Percentiles rank a stretch among this genome's conserved stretches.
Evolutionary conservation across 2,797 vertebrate genomes (phyloP).

Genomic region (Sparus aurata): DNA sequence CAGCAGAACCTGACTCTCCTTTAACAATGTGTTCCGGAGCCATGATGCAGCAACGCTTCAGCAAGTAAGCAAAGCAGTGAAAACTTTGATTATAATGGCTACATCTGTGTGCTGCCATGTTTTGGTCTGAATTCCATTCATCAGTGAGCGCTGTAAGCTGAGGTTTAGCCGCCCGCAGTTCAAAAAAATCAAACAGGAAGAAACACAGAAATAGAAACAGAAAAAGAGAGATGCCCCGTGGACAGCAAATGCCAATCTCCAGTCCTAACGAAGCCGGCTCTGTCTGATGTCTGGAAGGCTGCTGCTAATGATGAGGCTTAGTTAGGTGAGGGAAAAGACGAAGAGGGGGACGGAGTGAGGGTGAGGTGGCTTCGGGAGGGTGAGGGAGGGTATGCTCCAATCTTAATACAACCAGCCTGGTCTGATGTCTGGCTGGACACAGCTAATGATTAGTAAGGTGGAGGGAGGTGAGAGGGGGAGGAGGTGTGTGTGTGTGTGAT

Average conservation of each 20-base stretch:
- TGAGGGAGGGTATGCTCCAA: neutral
- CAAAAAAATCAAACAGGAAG: slow-evolving; percentile 44
- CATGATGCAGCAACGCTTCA: slow-evolving; percentile 10
- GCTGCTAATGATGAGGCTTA: slow-evolving; percentile 70
- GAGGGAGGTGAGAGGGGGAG: slow-evolving; percentile 10
- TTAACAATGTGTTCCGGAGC: neutral
- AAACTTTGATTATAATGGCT: slow-evolving; percentile 32
- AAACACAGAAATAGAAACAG: slow-evolving; percentile 35
- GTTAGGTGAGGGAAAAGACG: slow-evolving; percentile 47
- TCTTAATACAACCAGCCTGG: slow-evolving; percentile 54
- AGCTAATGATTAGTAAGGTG: slow-evolving; percentile 58
- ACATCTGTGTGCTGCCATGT: slow-evolving; percentile 43
- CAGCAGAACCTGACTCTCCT: neutral
- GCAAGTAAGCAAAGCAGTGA: slow-evolving; percentile 1
- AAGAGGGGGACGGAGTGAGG: slow-evolving; percentile 1
- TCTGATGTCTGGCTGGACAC: slow-evolving; percentile 49
- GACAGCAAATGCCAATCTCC: slow-evolving; percentile 62
- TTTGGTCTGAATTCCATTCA: slow-evolving; percentile 46
- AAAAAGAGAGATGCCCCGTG: slow-evolving; percentile 36
- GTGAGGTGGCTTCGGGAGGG: slow-evolving; percentile 8
- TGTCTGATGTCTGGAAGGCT: slow-evolving; percentile 64
- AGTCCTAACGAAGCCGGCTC: slow-evolving; percentile 61
- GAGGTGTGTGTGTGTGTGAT: neutral
- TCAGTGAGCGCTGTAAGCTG: slow-evolving; percentile 23
- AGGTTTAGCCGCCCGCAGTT: slow-evolving; percentile 32